Conservation (phyloP, 2,888 invertebrate genomes). For the Patella caerulea region DNA sequence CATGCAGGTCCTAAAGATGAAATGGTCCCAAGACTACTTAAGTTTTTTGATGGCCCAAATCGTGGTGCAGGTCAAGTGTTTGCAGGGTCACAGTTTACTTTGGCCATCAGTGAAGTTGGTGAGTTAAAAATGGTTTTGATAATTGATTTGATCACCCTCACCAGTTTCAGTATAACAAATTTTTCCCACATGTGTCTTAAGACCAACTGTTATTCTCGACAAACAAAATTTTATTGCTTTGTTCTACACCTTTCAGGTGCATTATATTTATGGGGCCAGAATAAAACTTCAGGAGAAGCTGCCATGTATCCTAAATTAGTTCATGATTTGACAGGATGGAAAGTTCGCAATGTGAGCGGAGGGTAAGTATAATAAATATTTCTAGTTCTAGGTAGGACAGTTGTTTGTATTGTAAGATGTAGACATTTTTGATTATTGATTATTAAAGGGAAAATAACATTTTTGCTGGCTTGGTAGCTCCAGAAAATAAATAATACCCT, state of each 20-base stretch:
- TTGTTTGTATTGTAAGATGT: background rate
- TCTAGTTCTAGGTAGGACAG: too few relatives aligned
- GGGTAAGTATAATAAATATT: constrained; percentile 51
- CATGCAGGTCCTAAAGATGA: constrained; percentile 95
- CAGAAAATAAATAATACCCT: too few relatives aligned
- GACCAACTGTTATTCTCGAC: background rate
- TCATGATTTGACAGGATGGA: constrained; percentile 94
- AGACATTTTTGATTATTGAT: background rate
- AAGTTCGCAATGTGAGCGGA: constrained; percentile 86
- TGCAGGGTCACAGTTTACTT: constrained; percentile 89
- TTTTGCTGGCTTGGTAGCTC: too few relatives aligned
- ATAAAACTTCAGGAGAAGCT: constrained; percentile 93
- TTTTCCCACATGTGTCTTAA: background rate
- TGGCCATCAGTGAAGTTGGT: constrained; percentile 86
- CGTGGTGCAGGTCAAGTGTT: constrained; percentile 86
- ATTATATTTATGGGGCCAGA: constrained; percentile 89
- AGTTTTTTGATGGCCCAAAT: constrained; percentile 88
- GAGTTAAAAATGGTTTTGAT: too few relatives aligned
- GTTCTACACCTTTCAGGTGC: constrained; percentile 72
- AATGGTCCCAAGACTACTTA: constrained; percentile 86
- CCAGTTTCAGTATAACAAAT: background rate
- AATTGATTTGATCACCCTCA: background rate
- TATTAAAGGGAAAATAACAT: too few relatives aligned
- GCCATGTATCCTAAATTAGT: constrained; percentile 97
- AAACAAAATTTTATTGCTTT: background rate